These are phyloP conservation scores for Zonitis immaculata DNA, from an alignment of 2,888 invertebrate species.

Conservation along the genomic window DNA sequence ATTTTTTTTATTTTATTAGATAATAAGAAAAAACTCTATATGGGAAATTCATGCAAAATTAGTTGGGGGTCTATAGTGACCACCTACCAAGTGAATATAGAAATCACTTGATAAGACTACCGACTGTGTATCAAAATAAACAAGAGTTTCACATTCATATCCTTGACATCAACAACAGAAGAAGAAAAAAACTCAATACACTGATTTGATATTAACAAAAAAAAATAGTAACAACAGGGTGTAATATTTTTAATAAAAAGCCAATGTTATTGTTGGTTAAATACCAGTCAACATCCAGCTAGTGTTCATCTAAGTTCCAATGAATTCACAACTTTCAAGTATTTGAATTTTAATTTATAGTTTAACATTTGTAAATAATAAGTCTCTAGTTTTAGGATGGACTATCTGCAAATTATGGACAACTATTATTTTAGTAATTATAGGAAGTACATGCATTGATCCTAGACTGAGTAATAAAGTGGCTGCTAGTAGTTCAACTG, in stretches of 20 bases:
- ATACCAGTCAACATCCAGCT: neutral
- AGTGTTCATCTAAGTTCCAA: conserved; percentile 10
- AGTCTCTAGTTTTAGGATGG: neutral
- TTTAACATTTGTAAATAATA: too few relatives aligned
- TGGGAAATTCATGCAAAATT: conserved; percentile 1
- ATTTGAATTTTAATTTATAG: neutral
- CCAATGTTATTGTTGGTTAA: neutral
- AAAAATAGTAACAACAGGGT: conserved; percentile 5
- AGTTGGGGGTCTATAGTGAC: neutral
- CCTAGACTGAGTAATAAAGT: conserved; percentile 35
- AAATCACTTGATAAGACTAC: neutral
- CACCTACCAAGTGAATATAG: neutral
- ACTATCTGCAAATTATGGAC: conserved; percentile 28
- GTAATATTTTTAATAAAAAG: conserved; percentile 4
- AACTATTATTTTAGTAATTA: conserved; percentile 31
- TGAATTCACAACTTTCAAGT: neutral
- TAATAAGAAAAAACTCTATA: neutral
- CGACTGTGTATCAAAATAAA: conserved; percentile 8
- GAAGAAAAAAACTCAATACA: conserved; percentile 19
- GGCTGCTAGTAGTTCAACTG: conserved; percentile 50
- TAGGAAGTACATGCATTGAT: conserved; percentile 44
- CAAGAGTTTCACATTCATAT: conserved; percentile 26
- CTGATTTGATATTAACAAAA: conserved; percentile 4
- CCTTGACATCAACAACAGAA: conserved; percentile 26
- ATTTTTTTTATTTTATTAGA: neutral